Conservation (phyloP, 2,888 invertebrate species). For the Beris morrisii region DNA sequence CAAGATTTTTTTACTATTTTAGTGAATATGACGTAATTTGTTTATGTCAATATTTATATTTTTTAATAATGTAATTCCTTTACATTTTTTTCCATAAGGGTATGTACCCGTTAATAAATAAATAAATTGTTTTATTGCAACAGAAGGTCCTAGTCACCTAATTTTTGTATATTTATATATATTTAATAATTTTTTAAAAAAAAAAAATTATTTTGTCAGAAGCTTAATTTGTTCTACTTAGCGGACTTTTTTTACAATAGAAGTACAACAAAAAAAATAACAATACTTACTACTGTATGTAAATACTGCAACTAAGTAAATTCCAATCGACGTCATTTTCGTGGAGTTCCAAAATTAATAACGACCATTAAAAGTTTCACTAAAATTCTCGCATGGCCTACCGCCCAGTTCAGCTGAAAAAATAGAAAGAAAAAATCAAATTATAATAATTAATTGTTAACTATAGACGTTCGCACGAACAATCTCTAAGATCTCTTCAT, state of each 20-base stretch:
- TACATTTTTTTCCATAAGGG: no score
- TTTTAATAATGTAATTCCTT: no score
- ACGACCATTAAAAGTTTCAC: conserved; percentile 5
- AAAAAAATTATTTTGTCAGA: no score
- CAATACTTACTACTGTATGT: conserved; percentile 16
- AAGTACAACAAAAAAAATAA: no score
- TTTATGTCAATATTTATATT: background rate
- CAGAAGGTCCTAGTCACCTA: no score
- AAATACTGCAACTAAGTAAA: conserved; percentile 11
- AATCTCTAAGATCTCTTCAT: background rate
- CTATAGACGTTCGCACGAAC: background rate
- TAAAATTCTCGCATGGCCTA: conserved; percentile 15
- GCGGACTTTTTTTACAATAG: no score
- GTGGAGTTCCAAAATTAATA: background rate
- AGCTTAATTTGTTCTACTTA: no score
- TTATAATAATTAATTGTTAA: conserved; percentile 5
- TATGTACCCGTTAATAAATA: no score
- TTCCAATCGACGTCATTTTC: conserved; percentile 15
- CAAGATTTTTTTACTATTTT: no score
- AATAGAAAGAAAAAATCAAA: conserved; percentile 1
- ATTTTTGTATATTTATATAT: no score
- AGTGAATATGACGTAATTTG: background rate
- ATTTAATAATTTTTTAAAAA: no score
- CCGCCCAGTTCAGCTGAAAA: conserved; percentile 3
- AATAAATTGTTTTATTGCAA: no score